phyloP scores from a whole-genome alignment of 2,888 invertebrate genomes.

The Watsonalla cultraria region DNA sequence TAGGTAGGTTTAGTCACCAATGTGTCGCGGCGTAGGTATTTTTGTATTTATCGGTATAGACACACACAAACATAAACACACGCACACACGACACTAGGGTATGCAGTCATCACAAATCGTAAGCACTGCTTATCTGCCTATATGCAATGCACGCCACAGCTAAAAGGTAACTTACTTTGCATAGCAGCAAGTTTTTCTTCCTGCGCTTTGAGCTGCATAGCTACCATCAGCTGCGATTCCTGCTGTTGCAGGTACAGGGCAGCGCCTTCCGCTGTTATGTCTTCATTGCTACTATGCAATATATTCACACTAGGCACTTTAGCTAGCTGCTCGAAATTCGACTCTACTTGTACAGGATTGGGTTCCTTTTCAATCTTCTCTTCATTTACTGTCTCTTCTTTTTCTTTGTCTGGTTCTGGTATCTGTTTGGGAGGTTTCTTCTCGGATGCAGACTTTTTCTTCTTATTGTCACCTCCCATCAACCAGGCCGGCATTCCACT shows the following conservation, averaged over 20 bases:
- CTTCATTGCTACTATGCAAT: constrained; percentile 44
- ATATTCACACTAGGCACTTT: constrained; percentile 18
- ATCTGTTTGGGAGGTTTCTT: constrained; percentile 23
- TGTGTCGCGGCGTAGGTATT: no score
- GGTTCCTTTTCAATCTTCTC: constrained; percentile 4
- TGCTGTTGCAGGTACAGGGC: constrained; percentile 79
- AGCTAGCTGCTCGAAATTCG: constrained; percentile 17
- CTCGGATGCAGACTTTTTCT: constrained; percentile 35
- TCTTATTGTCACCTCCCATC: constrained; percentile 46
- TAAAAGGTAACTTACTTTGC: constrained; percentile 55
- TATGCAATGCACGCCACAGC: no score
- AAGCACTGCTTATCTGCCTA: no score
- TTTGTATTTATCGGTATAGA: no score
- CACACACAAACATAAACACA: no score
- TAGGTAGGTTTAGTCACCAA: no score
- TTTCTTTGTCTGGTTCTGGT: constrained; percentile 15
- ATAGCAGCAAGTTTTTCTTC: constrained; percentile 79
- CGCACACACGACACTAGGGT: no score
- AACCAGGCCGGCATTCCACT: constrained; percentile 66
- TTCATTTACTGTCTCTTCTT: constrained; percentile 14
- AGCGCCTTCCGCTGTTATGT: constrained; percentile 75
- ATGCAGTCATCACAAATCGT: no score
- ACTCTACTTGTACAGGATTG: constrained; percentile 12
- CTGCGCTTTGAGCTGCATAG: constrained; percentile 80
- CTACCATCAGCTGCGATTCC: constrained; percentile 80